Percentiles rank a stretch among this genome's conserved stretches.
Evolutionary conservation across 2,113 vertebrate species (phyloP).

Genomic region (Gila orcuttii): DNA sequence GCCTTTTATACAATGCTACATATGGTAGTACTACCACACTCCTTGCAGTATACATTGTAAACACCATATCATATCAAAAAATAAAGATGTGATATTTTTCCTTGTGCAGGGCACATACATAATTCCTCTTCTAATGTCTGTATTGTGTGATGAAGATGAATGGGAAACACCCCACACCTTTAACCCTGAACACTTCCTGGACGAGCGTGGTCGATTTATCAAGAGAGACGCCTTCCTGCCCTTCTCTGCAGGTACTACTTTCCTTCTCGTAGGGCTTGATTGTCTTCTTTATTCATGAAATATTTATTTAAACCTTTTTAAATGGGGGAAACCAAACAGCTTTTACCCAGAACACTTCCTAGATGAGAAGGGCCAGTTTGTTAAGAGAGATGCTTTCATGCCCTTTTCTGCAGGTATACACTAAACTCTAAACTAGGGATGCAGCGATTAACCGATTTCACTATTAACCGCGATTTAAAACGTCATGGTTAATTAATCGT

Average conservation of each 20-base stretch:
- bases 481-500: too few relatives aligned
- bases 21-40: too few relatives aligned
- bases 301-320: neutral
- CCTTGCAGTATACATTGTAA: too few relatives aligned
- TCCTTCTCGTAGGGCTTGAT: neutral
- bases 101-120: slow-evolving; percentile 66
- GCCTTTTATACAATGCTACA: neutral
- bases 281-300: neutral
- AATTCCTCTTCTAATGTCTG: slow-evolving; percentile 70
- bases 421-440: too few relatives aligned
- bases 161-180: slow-evolving; percentile 72
- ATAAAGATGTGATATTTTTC: neutral
- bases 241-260: slow-evolving; percentile 71
- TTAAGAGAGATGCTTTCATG: too few relatives aligned
- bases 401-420: too few relatives aligned
- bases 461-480: too few relatives aligned
- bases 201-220: slow-evolving; percentile 66
- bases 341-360: too few relatives aligned
- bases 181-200: slow-evolving; percentile 73
- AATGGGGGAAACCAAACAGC: too few relatives aligned
- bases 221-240: slow-evolving; percentile 72
- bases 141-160: slow-evolving; percentile 70
- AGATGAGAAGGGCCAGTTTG: too few relatives aligned
- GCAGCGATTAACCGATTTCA: too few relatives aligned
- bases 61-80: neutral